These are phyloP conservation scores for Cephalotes varians DNA, from an alignment of 2,888 invertebrate species.

Conservation along the genomic window DNA sequence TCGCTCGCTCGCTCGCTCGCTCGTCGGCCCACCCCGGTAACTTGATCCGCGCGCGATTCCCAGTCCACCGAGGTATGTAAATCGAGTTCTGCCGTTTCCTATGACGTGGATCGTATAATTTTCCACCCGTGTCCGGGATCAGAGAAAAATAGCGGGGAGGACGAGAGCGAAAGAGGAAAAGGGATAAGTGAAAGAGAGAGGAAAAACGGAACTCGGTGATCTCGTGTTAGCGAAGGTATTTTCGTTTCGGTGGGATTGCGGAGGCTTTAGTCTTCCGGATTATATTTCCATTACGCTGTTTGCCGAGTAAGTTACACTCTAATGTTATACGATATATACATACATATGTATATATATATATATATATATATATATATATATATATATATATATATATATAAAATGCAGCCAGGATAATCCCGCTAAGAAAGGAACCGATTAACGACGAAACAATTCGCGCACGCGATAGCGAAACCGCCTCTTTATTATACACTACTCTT, in stretches of 20 bases:
- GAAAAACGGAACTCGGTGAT: conserved; percentile 17
- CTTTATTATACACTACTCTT: conserved; percentile 43
- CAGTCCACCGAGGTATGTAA: conserved; percentile 70
- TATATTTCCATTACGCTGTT: conserved; percentile 55
- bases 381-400: neutral
- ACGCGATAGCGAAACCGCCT: conserved; percentile 23
- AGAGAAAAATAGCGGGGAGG: conserved; percentile 45
- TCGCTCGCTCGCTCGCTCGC: conserved; percentile 71
- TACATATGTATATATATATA: neutral
- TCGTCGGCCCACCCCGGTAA: conserved; percentile 63
- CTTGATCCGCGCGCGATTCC: conserved; percentile 72
- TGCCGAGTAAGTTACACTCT: conserved; percentile 47
- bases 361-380: conserved; percentile 12
- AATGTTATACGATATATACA: conserved; percentile 39
- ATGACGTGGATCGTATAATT: conserved; percentile 69
- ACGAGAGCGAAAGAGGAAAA: neutral
- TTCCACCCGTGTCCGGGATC: conserved; percentile 60
- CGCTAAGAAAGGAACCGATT: conserved; percentile 44
- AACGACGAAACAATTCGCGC: conserved; percentile 45
- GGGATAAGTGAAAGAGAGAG: conserved; percentile 4
- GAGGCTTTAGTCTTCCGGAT: conserved; percentile 41
- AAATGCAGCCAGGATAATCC: conserved; percentile 32
- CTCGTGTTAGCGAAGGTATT: conserved; percentile 38
- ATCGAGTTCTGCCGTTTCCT: conserved; percentile 68
- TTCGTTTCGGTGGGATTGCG: conserved; percentile 49